A percentile compares a stretch with the other conserved stretches of the same genome.
Evolutionary conservation across 2,888 invertebrate genomes (phyloP).

Genomic region (Xestia rhomboidea): DNA sequence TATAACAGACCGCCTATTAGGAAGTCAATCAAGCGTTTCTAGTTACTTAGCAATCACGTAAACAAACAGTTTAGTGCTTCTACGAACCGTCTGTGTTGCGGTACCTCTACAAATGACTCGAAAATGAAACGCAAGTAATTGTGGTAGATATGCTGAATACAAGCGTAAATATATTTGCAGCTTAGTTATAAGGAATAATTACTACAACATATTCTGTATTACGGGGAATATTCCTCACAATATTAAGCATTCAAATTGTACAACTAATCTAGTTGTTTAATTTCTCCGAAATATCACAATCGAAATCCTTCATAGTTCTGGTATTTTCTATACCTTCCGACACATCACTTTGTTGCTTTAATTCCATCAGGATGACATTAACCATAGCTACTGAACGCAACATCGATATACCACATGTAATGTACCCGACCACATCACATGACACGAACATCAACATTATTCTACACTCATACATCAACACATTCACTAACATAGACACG

Average conservation of each 20-base stretch:
- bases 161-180: neutral
- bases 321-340: neutral
- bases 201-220: neutral
- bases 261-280: neutral
- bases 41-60: neutral
- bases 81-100: neutral
- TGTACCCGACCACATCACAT: conserved; percentile 55
- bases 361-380: conserved; percentile 18
- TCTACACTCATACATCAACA: conserved; percentile 47
- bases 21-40: neutral
- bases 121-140: neutral
- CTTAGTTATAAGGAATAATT: neutral
- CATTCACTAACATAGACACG: conserved; percentile 22
- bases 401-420: conserved; percentile 37
- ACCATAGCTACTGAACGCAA: conserved; percentile 13
- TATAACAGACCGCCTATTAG: neutral
- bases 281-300: neutral
- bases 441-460: conserved; percentile 46
- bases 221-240: neutral
- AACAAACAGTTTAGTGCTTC: neutral
- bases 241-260: neutral
- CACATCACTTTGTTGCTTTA: conserved; percentile 6
- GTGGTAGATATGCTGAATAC: neutral
- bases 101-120: neutral
- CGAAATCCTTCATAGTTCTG: neutral